Evolutionary conservation across 2,797 vertebrate species (phyloP), one percentile per base, ranked within the genome.

Genomic region (Babyrousa celebensis): DNA sequence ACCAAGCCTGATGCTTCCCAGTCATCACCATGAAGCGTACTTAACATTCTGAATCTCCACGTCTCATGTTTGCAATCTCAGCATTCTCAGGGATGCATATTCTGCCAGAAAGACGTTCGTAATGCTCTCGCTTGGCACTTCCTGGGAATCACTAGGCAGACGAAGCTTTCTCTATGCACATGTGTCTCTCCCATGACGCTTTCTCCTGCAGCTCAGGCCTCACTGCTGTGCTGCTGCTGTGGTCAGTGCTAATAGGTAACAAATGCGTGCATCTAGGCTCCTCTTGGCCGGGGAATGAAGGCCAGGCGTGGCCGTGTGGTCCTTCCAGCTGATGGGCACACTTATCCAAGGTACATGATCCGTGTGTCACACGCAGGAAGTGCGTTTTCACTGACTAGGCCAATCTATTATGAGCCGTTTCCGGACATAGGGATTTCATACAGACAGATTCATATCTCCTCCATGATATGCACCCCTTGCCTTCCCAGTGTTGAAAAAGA

Each of bases 131-230:
- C 85, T 97, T 97, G 97, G 90, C 16, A 91, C 97, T 98, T 95
- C 96, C 93, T 97, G 27, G 96, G 95, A 98, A 97, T 97, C 96
- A 83, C 0, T 96, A 95, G 98, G 96, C 97, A 25, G 36, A 65
- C 70, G 52, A 32, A 7, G 9, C 23, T 60, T 1, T 12, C 1
- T 32, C 52, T 48, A 10, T 48, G 9, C 43, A 5, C 11, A 62
- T 62, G 0, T 25, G 20, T 36, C n/a, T 56, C 12, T 97, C 97
- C 95, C 96, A 65, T 97, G 95, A 96, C 90, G 87, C 98, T 97
- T 97, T 96, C 97, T 95, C 91, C 94, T 97, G 95, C 96, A 98
- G 98, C 98, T 98, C 23, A 48, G 98, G 98, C 98, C 98, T 98
- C 96, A 72, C 97, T 98, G 98, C 98, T 97, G 67, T 92, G 95